A percentile compares a stretch with the other conserved stretches of the same genome.
Conservation (phyloP, 2,113 vertebrate genomes). For the Melanerpes aurifrons region DNA sequence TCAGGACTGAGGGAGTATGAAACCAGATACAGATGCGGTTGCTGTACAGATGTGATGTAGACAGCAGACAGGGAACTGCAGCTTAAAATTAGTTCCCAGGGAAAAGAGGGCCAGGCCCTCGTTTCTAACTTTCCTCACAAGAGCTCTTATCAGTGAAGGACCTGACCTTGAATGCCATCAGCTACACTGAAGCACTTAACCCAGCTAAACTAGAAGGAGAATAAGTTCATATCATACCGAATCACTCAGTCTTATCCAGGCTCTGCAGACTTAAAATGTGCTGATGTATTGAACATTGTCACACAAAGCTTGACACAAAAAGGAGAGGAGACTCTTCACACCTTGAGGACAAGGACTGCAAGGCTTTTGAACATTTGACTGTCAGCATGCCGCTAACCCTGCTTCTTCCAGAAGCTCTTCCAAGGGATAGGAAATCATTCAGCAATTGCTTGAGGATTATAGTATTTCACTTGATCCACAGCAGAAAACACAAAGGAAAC, state of each 20-base stretch:
- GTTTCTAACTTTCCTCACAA: neutral
- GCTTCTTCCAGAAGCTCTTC: neutral
- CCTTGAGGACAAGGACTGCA: neutral
- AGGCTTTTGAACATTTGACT: neutral
- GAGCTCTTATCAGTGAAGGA: neutral
- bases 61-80: neutral
- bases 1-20: neutral
- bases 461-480: neutral
- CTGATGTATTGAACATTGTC: neutral
- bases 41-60: neutral
- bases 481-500: neutral
- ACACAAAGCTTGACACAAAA: neutral
- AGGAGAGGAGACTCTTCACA: neutral
- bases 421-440: neutral
- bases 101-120: neutral
- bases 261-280: neutral
- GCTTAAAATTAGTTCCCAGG: neutral
- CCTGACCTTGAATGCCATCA: neutral
- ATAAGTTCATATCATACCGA: fast-evolving
- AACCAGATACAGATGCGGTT: neutral
- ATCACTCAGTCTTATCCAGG: neutral
- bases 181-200: neutral
- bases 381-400: neutral
- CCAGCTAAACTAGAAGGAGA: neutral
- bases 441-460: neutral